Base-by-base conservation (phyloP, 2,113 vertebrate genomes). In the Leiothrix lutea region DNA sequence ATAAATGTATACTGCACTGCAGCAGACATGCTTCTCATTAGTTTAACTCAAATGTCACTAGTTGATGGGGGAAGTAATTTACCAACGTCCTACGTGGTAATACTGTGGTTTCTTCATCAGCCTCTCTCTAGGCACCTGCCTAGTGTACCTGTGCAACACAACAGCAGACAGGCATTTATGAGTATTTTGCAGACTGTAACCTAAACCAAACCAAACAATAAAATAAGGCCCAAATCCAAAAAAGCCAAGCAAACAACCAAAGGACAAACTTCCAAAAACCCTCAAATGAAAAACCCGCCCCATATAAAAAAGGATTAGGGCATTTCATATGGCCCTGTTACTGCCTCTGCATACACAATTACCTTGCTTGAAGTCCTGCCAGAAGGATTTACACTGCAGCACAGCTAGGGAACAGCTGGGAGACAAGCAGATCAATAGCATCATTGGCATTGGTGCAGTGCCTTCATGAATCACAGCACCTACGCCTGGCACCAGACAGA, bases 21-120 rank as follows among this genome's bases (percentile, higher is more conserved):
- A 96, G 95, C 77, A 97, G 96, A 82, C 92, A 50, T 94, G 79
- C 65, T 72, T 78, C 94, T 96, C 90, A 96, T 97, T 95, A 95
- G 72, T 96, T 97, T 95, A 95, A 94, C 91, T 87, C 51, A 90
- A 92, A 95, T 95, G 95, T 91, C 97, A 94, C 66, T 90, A 93
- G 79, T 82, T 97, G 94, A 93, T 92, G 82, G 77, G 72, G 66
- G 77, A 89, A 96, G 82, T 2, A 1, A 96, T 97, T 97, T 94
- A 95, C 45, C 87, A 95, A 91, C 14, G 33, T 94, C 77, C 69
- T 90, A 18, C 11, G 23, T 12, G 38, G 62, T 82, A 64, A 47
- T 38, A 36, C 33, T 86, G 54, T 57, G 50, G 80, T 91, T 93
- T 89, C 91, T 86, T 87, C 91, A 90, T 71, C 90, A 77, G 72